These are phyloP conservation scores for Cephalopterus ornatus DNA, from an alignment of 2,113 vertebrate genomes.

Conservation along the genomic window DNA sequence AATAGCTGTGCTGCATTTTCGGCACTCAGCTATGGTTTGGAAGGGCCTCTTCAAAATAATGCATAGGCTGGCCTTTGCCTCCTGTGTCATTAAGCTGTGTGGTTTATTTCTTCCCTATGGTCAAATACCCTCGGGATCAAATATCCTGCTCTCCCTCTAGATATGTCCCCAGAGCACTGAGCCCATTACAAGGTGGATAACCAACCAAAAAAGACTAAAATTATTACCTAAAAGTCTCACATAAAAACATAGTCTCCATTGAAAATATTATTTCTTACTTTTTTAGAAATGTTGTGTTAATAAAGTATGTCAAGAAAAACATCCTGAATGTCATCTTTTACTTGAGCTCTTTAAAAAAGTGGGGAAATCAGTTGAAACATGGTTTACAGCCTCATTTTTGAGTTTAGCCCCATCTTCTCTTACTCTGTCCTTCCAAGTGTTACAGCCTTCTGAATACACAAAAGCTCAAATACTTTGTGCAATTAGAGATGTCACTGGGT, in stretches of 20 bases:
- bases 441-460: background rate
- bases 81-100: background rate
- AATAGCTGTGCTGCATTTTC: background rate
- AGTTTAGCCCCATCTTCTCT: background rate
- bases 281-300: background rate
- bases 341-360: background rate
- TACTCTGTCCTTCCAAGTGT: background rate
- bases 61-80: background rate
- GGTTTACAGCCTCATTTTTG: background rate
- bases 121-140: background rate
- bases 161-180: background rate
- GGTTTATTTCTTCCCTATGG: background rate
- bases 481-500: background rate
- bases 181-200: background rate
- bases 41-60: conserved; percentile 1
- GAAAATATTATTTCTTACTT: background rate
- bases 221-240: background rate
- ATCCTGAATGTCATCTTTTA: background rate
- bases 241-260: background rate
- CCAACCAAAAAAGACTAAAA: background rate
- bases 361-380: background rate
- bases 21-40: background rate
- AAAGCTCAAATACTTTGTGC: background rate
- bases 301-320: background rate
- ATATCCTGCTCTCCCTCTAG: background rate